phyloP scores from a whole-genome alignment of 2,113 vertebrate genomes.

The Corythoichthys intestinalis region DNA sequence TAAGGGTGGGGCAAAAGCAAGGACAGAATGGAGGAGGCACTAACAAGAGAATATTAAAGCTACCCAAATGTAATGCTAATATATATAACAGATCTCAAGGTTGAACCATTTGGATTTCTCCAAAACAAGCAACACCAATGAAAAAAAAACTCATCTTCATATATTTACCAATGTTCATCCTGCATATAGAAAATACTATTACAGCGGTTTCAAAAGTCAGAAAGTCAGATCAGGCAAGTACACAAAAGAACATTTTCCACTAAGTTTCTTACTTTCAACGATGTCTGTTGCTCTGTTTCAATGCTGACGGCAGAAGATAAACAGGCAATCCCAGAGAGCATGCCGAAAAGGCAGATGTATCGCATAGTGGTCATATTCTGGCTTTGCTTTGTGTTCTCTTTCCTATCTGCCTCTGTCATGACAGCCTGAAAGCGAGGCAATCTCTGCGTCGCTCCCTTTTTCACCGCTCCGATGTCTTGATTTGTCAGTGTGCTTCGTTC shows the following conservation, averaged over 20 bases:
- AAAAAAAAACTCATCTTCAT: background rate
- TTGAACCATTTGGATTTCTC: background rate
- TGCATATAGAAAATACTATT: background rate
- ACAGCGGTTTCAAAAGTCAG: background rate
- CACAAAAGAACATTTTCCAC: constrained; percentile 1
- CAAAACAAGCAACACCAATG: background rate
- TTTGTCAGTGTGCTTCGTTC: constrained; percentile 35
- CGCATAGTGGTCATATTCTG: constrained; percentile 60
- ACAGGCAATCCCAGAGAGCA: constrained; percentile 47
- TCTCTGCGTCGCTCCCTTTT: constrained; percentile 38
- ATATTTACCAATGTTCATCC: background rate
- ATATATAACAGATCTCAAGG: constrained; percentile 13
- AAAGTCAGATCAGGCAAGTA: background rate
- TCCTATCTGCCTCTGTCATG: constrained; percentile 26
- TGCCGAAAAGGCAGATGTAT: constrained; percentile 55
- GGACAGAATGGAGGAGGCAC: constrained; percentile 32
- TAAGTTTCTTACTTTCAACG: constrained; percentile 55
- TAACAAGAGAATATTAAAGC: constrained; percentile 22
- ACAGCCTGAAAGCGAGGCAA: constrained; percentile 25
- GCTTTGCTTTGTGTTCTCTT: constrained; percentile 27
- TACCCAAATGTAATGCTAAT: constrained; percentile 26
- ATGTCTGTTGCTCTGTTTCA: constrained; percentile 44
- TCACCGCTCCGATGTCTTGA: constrained; percentile 55
- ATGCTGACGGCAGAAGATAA: constrained; percentile 36
- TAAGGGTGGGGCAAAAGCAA: constrained; percentile 41